Base-by-base conservation (phyloP, 1,140 invertebrate genomes). In the Drosophila lini region DNA sequence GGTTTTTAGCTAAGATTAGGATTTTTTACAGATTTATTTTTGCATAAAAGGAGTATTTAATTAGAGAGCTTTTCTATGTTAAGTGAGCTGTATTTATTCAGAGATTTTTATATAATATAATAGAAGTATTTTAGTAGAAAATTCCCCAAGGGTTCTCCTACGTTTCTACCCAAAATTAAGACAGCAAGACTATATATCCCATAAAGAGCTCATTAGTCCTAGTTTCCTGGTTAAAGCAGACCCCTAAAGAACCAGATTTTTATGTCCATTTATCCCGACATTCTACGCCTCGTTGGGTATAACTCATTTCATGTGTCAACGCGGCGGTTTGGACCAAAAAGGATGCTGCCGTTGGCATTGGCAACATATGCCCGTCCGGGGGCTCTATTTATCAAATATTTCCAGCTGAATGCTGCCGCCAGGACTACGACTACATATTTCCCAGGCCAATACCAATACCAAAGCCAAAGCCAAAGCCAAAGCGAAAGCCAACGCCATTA, bases 311-410 rank as follows among this genome's bases (percentile, higher is more conserved):
- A 28, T 42, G 62, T 69, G 61, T 42, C 61, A 52, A 34, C 36
- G 36, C 31, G 16, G 60, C 11, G 36, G 60, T 42, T 41, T 41
- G 36, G 6, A 31, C 28, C 48, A 3, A 22, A 68, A 64, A 63
- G 45, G 64, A 68, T 42, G 36, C 31, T 38, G 50, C 31, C 50
- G 1, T 36, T 47, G 62, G 50, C 80, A 52, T 60, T 73, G 64
- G 77, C 77, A 70, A 79, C 81, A 78, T 31, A 34, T n/a, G 36
- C 8, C 8, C 22, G 6, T 10, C 2, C 55, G 19, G 3, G 11
- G 11, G 10, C 19, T 67, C 65, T 83, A 73, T 77, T 84, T 84
- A 68, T 80, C 67, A 68, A 84, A 80, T 62, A 84, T 79, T 79
- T 83, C 80, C 80, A 75, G 80, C 78, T 65, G 62, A 80, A 62